Evolutionary conservation across 2,888 invertebrate species (phyloP).

Genomic region (Temnothorax ravouxi): DNA sequence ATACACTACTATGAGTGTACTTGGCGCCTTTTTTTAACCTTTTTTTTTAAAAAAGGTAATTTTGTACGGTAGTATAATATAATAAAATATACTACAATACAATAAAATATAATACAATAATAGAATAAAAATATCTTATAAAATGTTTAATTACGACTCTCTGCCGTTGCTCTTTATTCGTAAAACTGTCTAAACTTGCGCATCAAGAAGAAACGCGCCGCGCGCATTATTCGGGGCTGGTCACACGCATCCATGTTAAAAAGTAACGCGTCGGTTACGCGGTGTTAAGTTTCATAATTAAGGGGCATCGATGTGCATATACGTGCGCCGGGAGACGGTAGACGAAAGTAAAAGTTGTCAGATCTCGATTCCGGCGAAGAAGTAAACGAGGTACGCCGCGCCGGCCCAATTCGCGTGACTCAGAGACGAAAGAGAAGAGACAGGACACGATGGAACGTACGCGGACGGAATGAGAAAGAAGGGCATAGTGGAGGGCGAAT

Average conservation of each 20-base stretch:
- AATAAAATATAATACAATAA: too few species aligned
- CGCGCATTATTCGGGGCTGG: neutral
- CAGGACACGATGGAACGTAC: conserved; percentile 26
- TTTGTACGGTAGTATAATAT: too few species aligned
- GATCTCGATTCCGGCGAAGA: conserved; percentile 61
- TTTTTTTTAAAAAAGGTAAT: too few species aligned
- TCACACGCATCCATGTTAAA: conserved; percentile 16
- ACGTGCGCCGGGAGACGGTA: neutral
- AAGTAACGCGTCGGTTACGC: conserved; percentile 35
- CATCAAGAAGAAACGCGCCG: neutral
- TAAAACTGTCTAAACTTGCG: neutral
- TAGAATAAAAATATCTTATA: neutral
- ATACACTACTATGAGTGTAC: too few species aligned
- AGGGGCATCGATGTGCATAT: neutral
- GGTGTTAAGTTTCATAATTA: conserved; percentile 31
- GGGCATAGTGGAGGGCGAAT: conserved; percentile 24
- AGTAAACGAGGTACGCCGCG: conserved; percentile 58
- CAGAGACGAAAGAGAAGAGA: conserved; percentile 47
- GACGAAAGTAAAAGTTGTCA: conserved; percentile 61
- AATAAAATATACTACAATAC: too few species aligned
- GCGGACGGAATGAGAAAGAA: neutral
- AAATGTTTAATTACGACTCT: neutral
- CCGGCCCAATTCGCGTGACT: conserved; percentile 73
- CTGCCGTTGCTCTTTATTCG: neutral
- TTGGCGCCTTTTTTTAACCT: too few species aligned